phyloP scores from a whole-genome alignment of 2,113 vertebrate species.

The Turnix velox region DNA sequence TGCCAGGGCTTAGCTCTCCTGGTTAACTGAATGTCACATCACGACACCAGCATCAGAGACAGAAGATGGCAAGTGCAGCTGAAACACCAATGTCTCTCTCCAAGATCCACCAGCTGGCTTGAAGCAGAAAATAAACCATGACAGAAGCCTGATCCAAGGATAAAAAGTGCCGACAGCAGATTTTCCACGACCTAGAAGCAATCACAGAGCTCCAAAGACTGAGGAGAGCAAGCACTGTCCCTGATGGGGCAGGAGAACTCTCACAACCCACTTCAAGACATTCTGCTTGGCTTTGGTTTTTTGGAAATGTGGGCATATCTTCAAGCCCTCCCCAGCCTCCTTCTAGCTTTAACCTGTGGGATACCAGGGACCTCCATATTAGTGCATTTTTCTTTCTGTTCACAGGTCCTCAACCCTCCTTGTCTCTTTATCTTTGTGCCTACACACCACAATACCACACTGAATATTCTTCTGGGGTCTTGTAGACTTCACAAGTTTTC shows the following conservation, averaged over 20 bases:
- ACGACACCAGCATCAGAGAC: background rate
- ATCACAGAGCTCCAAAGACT: background rate
- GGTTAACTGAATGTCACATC: background rate
- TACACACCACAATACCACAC: background rate
- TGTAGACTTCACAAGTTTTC: background rate
- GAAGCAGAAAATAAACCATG: slow-evolving; percentile 6
- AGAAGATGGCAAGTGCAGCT: background rate
- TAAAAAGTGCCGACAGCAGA: background rate
- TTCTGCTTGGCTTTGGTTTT: background rate
- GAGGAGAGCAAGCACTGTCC: background rate
- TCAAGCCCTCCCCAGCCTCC: background rate
- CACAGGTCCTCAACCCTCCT: background rate
- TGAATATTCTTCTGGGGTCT: background rate
- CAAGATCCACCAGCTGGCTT: slow-evolving; percentile 1
- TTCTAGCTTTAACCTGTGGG: background rate
- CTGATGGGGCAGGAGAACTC: background rate
- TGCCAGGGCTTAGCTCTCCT: background rate
- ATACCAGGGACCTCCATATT: background rate
- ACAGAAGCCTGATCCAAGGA: slow-evolving; percentile 1
- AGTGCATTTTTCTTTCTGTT: background rate
- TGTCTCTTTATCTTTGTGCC: background rate
- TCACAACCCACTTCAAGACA: background rate
- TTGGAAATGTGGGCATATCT: background rate
- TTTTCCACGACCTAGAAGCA: background rate
- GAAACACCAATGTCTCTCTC: background rate